Evolutionary conservation across 2,888 invertebrate genomes (phyloP), one percentile per base, ranked within the genome.

Genomic region (Chydorus sphaericus): DNA sequence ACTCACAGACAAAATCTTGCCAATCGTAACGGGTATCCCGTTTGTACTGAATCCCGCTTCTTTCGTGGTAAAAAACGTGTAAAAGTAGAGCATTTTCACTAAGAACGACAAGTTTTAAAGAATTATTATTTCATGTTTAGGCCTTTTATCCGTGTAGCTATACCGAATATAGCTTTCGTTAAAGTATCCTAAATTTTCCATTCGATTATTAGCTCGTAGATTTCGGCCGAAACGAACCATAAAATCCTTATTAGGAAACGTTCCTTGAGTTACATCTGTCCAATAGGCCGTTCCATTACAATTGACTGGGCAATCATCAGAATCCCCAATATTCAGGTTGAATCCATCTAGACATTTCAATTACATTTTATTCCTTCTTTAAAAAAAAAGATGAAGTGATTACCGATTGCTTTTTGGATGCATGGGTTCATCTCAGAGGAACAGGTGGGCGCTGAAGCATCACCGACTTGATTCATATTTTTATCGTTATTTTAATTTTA

Each of bases 1-100:
- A 1, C 54, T 54, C 33, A 55, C 55, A 55, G 26, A 55, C 55
- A 28, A 55, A 55, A 39, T 55, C 55, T 7, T 55, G 55, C 55
- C 55, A 55, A 49, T 36, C 48, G 48, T 49, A 55, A 14, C 55
- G 55, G 20, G 37, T 36, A 28, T 48, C 55, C 23, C 55, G 31
- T 18, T 49, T 30, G n/a, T 55, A 55, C 16, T 55, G 55, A n/a
- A 55, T 55, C 8, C 55, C 49, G 49, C 48, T 55, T 1, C 48
- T 30, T 7, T 55, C 55, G 6, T 49, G 55, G 23, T 49, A 49
- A 20, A 55, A 55, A 10, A 55, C 55, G 55, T 55, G 55, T 11
- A 55, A 16, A 11, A 55, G 36, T 2, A 36, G 49, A 23, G 49
- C 31, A 29, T 55, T 55, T 3, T 48, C 30, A 33, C 55, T 55